Percentiles rank a stretch among this genome's conserved stretches.
These are phyloP conservation scores for Pelmatolapia mariae DNA, from an alignment of 2,113 vertebrate species.

Conservation along the genomic window DNA sequence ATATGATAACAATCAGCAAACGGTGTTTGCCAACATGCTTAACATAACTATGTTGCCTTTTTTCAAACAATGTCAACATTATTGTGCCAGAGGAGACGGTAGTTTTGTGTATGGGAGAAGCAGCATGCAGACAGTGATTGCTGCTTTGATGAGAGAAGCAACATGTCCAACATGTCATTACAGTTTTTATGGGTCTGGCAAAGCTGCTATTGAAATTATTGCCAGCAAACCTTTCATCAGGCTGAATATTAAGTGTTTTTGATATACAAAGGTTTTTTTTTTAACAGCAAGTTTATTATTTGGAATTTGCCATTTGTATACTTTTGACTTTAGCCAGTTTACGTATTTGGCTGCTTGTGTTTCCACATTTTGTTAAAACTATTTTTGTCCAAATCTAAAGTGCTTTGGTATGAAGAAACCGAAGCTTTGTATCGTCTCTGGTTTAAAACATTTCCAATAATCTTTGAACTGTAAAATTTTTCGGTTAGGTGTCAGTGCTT, in stretches of 20 bases:
- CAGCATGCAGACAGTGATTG: background rate
- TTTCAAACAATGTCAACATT: conserved; percentile 15
- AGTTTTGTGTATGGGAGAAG: background rate
- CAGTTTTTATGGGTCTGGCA: conserved; percentile 7
- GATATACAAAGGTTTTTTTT: background rate
- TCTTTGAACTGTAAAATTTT: background rate
- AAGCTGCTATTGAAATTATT: background rate
- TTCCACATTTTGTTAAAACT: background rate
- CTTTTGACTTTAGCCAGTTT: background rate
- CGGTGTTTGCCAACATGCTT: conserved; percentile 15
- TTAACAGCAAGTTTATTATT: background rate
- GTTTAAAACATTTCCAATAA: background rate
- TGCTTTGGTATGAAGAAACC: background rate
- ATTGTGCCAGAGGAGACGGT: background rate
- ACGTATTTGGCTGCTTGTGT: background rate
- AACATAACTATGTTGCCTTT: background rate
- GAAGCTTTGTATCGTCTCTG: background rate
- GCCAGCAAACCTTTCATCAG: background rate
- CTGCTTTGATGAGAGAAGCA: background rate
- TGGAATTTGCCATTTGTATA: background rate
- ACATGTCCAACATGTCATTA: background rate
- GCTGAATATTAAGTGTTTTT: background rate
- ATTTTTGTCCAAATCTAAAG: background rate
- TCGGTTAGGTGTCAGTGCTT: background rate
- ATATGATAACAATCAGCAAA: conserved; percentile 7